Percentiles rank a stretch among this genome's conserved stretches.
phyloP scores from a whole-genome alignment of 2,113 vertebrate species.

The Corythornis madagascariensis region DNA sequence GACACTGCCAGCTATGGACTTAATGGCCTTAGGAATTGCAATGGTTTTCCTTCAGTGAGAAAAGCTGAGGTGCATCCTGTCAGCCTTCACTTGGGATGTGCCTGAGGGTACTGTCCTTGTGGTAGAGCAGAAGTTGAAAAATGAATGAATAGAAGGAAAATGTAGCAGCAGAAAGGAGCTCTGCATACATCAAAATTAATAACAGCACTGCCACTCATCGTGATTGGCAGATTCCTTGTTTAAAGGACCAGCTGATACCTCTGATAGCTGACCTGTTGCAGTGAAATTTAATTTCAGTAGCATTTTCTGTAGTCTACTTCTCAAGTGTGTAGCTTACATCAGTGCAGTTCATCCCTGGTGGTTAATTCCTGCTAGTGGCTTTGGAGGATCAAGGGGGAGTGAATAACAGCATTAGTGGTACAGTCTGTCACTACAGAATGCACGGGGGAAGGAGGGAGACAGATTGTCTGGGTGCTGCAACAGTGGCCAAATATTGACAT shows the following conservation, averaged over 20 bases:
- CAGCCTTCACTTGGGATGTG: background rate
- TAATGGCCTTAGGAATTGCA: background rate
- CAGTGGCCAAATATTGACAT: constrained; percentile 54
- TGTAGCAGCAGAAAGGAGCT: background rate
- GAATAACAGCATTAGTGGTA: background rate
- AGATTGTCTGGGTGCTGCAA: background rate
- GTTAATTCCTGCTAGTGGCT: constrained; percentile 13
- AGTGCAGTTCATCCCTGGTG: background rate
- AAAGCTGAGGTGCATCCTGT: background rate
- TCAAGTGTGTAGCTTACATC: background rate
- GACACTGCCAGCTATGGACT: background rate
- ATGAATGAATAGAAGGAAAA: background rate
- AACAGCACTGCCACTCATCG: background rate
- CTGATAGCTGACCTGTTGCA: background rate
- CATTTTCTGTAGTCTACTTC: background rate
- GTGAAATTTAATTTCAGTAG: background rate
- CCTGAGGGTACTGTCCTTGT: background rate
- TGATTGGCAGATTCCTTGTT: background rate
- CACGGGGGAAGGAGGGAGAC: background rate
- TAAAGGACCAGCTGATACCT: background rate
- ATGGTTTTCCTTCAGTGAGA: background rate
- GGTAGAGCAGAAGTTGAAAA: background rate
- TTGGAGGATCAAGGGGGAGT: background rate
- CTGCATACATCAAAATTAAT: background rate
- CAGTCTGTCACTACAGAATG: background rate